A percentile compares a stretch with the other conserved stretches of the same genome.
These are phyloP conservation scores for Aplysia californica DNA, from an alignment of 1,140 invertebrate genomes.

Conservation along the genomic window DNA sequence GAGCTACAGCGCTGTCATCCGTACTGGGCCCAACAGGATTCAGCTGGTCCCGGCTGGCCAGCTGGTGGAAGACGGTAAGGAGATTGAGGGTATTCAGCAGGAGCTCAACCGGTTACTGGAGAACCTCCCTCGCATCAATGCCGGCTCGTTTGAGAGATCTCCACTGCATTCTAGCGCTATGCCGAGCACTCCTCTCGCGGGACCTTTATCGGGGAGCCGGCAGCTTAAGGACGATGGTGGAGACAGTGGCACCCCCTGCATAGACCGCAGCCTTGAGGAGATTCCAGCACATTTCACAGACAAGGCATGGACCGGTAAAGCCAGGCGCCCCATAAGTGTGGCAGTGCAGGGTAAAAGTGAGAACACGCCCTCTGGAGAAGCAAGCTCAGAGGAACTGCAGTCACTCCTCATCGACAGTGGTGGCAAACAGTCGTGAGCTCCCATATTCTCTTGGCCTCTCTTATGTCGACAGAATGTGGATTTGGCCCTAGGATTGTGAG, in stretches of 20 bases:
- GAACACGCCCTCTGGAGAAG: not conserved
- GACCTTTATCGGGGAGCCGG: conserved; percentile 31
- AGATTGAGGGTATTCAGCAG: conserved; percentile 41
- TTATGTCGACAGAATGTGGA: not conserved
- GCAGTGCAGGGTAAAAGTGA: conserved; percentile 19
- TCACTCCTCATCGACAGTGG: not conserved
- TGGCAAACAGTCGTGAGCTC: not conserved
- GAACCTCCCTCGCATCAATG: conserved; percentile 56
- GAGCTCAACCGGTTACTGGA: conserved; percentile 56
- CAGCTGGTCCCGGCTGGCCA: conserved; percentile 56
- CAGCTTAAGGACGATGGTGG: conserved; percentile 32
- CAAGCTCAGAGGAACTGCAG: conserved; percentile 24
- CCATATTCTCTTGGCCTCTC: not conserved
- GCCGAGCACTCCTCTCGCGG: conserved; percentile 33
- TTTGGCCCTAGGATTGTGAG: not conserved
- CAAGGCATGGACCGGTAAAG: conserved; percentile 29
- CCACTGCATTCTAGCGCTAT: conserved; percentile 38
- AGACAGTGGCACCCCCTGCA: conserved; percentile 49
- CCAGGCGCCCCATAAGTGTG: conserved; percentile 33
- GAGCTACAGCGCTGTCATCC: conserved; percentile 59
- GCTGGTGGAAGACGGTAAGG: conserved; percentile 28
- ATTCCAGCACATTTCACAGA: conserved; percentile 40
- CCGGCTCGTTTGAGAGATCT: conserved; percentile 51
- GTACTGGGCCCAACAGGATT: conserved; percentile 62
- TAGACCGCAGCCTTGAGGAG: conserved; percentile 60